Conservation (phyloP, 2,888 invertebrate genomes). For the Microdon myrmicae region DNA sequence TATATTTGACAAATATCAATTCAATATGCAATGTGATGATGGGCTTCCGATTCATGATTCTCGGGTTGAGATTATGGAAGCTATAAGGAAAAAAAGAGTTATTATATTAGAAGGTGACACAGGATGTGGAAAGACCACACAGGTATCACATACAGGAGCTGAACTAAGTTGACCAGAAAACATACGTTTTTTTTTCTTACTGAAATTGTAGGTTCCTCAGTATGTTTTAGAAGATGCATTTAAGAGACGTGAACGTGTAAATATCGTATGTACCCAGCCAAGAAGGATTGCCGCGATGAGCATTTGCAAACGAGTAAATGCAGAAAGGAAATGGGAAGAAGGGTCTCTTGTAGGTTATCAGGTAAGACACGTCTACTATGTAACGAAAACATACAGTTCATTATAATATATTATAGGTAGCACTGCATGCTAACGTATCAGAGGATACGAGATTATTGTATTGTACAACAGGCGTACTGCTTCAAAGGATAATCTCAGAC, state of each 20-base stretch:
- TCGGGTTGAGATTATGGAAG: slow-evolving; percentile 73
- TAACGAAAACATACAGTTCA: neutral
- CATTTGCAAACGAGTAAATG: slow-evolving; percentile 84
- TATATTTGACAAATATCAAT: slow-evolving; percentile 59
- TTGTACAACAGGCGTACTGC: slow-evolving; percentile 88
- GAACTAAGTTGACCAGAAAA: neutral
- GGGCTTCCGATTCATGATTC: slow-evolving; percentile 61
- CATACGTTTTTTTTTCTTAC: neutral
- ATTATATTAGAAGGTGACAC: slow-evolving; percentile 91
- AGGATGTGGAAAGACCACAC: slow-evolving; percentile 94
- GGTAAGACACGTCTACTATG: slow-evolving; percentile 69
- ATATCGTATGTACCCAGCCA: slow-evolving; percentile 93
- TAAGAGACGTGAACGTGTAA: slow-evolving; percentile 75
- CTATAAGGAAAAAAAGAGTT: slow-evolving; percentile 72
- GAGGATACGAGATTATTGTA: slow-evolving; percentile 80
- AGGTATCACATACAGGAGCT: too few species aligned
- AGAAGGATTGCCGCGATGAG: slow-evolving; percentile 92
- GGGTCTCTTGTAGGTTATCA: slow-evolving; percentile 91
- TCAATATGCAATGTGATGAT: slow-evolving; percentile 58
- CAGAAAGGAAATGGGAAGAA: slow-evolving; percentile 83
- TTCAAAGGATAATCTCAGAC: slow-evolving; percentile 77
- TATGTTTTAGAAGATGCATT: slow-evolving; percentile 86
- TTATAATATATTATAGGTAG: slow-evolving; percentile 55
- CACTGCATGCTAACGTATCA: slow-evolving; percentile 55
- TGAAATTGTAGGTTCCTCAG: slow-evolving; percentile 81